Base-by-base conservation (phyloP, 2,113 vertebrate species). In the Brienomyrus brachyistius region DNA sequence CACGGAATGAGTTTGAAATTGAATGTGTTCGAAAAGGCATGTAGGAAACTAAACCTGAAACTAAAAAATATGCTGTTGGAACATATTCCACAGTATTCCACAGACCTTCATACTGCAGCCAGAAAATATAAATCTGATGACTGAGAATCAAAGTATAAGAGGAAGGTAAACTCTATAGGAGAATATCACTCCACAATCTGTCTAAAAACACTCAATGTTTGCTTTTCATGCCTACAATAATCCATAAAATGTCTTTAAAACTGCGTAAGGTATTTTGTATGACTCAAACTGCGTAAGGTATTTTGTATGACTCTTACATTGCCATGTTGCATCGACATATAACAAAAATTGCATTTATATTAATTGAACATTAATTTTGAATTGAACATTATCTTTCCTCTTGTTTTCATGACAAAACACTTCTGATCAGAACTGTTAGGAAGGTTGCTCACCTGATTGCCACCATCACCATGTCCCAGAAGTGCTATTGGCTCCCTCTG, bases 401-500 rank as follows among this genome's bases (percentile, higher is more conserved):
- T 74, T 70, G 17, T 70, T 80, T 82, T 50, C 70, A 89, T 70
- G 56, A 80, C 15, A 80, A 35, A 45, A 40, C 8, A 77, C 15
- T 52, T 48, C 5, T 35, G 48, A 86, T 31, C 51, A 52, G 85
- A 86, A 17, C 51, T 89, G 31, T 52, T 43, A 17, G 62, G 74
- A 50, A 40, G 62, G 10, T 27, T 2, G 7, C 27, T 88, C 31
- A 59, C 35, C 13, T 48, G 40, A 47, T 40, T 19, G 19, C 74
- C 35, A 54, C 88, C 90, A 91, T 91, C 91, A 87, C 86, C 47
- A 92, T 88, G 94, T 77, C 91, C 77, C 86, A 88, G 89, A 66
- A 56, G 84, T 85, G 90, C 90, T 93, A 90, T 92, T 90, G 95
- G 51, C 45, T 95, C 85, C 91, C 91, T 51, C 51, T 87, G 31